Conservation (phyloP, 2,113 vertebrate species). For the Corydoras maculifer region DNA sequence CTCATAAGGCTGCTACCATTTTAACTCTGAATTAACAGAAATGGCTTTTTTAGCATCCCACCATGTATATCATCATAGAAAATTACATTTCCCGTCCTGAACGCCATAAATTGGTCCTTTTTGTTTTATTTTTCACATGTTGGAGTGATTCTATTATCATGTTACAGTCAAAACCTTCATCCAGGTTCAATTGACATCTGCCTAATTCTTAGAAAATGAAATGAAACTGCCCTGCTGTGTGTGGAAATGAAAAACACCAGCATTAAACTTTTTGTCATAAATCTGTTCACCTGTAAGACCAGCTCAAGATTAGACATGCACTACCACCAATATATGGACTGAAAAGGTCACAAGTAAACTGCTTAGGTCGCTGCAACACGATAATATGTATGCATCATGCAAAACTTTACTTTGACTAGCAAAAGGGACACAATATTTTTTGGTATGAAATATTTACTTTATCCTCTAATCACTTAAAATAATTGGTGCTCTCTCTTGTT, state of each 20-base stretch:
- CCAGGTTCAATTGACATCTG: too few species aligned
- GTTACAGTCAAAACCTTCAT: too few species aligned
- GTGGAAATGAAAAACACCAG: slow-evolving; percentile 16
- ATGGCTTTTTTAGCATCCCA: not conserved
- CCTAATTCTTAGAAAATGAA: not conserved
- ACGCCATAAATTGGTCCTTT: not conserved
- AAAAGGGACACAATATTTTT: slow-evolving; percentile 1
- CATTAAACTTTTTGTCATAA: slow-evolving; percentile 5
- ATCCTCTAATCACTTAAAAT: not conserved
- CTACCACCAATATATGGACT: too few species aligned
- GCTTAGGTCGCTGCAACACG: not conserved
- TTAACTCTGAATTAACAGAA: slow-evolving; percentile 4
- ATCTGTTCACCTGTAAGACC: too few species aligned
- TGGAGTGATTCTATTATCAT: too few species aligned
- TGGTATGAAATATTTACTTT: not conserved
- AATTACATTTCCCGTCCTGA: not conserved
- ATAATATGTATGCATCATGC: slow-evolving; percentile 4
- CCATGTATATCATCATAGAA: not conserved
- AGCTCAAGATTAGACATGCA: too few species aligned
- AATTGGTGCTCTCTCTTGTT: slow-evolving; percentile 5
- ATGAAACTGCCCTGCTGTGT: not conserved
- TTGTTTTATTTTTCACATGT: not conserved
- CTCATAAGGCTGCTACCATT: not conserved
- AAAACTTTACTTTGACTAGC: slow-evolving; percentile 3
- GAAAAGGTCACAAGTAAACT: too few species aligned